Evolutionary conservation across 35 echinoderm and acorn worm genomes (phyloP).

Genomic region (Apostichopus parvimensis): DNA sequence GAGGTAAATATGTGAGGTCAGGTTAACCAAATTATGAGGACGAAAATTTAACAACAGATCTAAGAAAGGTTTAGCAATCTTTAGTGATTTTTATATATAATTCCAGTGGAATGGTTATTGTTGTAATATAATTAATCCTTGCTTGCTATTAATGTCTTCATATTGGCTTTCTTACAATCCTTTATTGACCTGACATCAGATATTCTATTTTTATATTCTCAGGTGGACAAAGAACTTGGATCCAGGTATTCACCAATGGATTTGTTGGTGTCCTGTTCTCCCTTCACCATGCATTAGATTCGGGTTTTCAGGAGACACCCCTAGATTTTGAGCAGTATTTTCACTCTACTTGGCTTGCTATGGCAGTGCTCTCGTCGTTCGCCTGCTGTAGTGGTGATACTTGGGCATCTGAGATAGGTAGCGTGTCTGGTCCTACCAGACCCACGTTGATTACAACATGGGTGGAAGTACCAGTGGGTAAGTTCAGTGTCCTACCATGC

Average conservation of each 20-base stretch:
- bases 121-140: no score
- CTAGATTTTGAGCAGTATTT: conserved; percentile 74
- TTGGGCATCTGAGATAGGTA: conserved; percentile 89
- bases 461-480: conserved; percentile 82
- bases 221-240: conserved; percentile 92
- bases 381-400: conserved; percentile 92
- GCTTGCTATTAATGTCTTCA: no score
- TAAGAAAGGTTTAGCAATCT: no score
- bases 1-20: no score
- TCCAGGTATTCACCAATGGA: conserved; percentile 88
- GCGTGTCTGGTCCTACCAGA: conserved; percentile 63
- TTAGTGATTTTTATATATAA: no score
- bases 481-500: neutral
- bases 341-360: conserved; percentile 70
- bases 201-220: neutral
- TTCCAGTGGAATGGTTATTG: no score
- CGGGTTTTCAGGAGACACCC: conserved; percentile 67
- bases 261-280: conserved; percentile 71
- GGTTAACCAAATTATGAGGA: no score
- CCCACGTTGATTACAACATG: conserved; percentile 77
- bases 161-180: no score
- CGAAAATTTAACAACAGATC: no score
- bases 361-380: conserved; percentile 70
- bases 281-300: conserved; percentile 68
- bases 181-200: neutral